phyloP scores from a whole-genome alignment of 2,888 invertebrate genomes.

The Therioaphis trifolii region DNA sequence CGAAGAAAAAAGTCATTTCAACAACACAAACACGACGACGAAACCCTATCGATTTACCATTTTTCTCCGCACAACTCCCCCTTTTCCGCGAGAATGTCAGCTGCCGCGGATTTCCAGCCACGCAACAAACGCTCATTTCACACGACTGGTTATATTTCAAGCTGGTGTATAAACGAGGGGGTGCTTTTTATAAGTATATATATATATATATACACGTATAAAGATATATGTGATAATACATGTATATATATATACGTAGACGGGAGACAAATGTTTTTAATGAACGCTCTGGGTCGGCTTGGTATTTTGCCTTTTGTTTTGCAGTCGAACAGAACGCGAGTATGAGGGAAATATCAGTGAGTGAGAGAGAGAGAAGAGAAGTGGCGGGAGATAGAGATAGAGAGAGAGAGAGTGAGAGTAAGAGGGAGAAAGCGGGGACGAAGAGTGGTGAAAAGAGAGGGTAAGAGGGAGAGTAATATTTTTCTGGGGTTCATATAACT shows the following conservation, averaged over 20 bases:
- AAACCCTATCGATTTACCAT: conserved; percentile 56
- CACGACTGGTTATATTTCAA: conserved; percentile 50
- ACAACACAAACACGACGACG: conserved; percentile 38
- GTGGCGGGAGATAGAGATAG: neutral
- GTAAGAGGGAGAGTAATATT: conserved; percentile 30
- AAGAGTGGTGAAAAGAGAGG: neutral
- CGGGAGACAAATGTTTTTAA: conserved; percentile 62
- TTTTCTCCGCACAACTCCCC: conserved; percentile 47
- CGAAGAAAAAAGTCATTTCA: conserved; percentile 45
- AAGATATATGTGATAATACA: neutral
- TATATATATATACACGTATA: neutral
- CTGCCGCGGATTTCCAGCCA: conserved; percentile 49
- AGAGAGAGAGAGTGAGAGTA: neutral
- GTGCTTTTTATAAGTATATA: neutral
- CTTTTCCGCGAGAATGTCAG: conserved; percentile 42
- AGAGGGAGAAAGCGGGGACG: neutral
- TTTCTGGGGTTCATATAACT: conserved; percentile 53
- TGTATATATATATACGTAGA: neutral
- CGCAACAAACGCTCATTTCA: conserved; percentile 55
- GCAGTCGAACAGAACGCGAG: conserved; percentile 6
- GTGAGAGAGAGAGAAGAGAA: too few species aligned
- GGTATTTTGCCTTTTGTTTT: conserved; percentile 51
- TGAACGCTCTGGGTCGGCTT: conserved; percentile 53
- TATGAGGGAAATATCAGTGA: too few species aligned
- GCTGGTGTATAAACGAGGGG: conserved; percentile 5